A percentile compares a stretch with the other conserved stretches of the same genome.
Evolutionary conservation across 1,140 invertebrate species (phyloP).

Genomic region (Hesperophylax magnus): DNA sequence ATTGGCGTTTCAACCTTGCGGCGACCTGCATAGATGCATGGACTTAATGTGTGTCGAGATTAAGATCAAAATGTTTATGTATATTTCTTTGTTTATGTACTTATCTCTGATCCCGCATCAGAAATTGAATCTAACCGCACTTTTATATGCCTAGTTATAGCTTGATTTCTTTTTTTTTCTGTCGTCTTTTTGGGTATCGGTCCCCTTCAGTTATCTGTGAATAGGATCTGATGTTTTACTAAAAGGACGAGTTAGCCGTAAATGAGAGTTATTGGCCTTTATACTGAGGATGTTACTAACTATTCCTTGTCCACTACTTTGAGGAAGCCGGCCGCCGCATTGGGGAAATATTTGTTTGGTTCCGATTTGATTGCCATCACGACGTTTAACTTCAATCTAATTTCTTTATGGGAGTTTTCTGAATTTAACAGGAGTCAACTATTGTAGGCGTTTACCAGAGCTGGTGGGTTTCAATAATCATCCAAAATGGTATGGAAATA

Average conservation of each 20-base stretch:
- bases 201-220: slow-evolving; percentile 13
- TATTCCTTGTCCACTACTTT: neutral
- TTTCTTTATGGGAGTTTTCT: slow-evolving; percentile 2
- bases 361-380: slow-evolving; percentile 20
- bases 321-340: neutral
- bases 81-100: slow-evolving; percentile 10
- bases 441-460: too few relatives aligned
- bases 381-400: slow-evolving; percentile 6
- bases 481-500: too few relatives aligned
- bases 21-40: slow-evolving; percentile 38
- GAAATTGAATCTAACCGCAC: slow-evolving; percentile 42
- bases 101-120: neutral
- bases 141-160: slow-evolving; percentile 46
- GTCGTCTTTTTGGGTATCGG: neutral
- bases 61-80: slow-evolving; percentile 52
- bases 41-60: slow-evolving; percentile 49
- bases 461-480: too few relatives aligned
- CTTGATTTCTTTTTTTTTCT: neutral
- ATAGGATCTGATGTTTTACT: slow-evolving; percentile 36
- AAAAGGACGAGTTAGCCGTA: slow-evolving; percentile 22
- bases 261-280: slow-evolving; percentile 12
- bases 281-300: slow-evolving; percentile 1
- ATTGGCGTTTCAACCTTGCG: slow-evolving; percentile 46
- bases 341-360: slow-evolving; percentile 1
- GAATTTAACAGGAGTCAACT: neutral